Evolutionary conservation across 1,140 invertebrate species (phyloP), one percentile per base, ranked within the genome.

Genomic region (Ips nitidus): DNA sequence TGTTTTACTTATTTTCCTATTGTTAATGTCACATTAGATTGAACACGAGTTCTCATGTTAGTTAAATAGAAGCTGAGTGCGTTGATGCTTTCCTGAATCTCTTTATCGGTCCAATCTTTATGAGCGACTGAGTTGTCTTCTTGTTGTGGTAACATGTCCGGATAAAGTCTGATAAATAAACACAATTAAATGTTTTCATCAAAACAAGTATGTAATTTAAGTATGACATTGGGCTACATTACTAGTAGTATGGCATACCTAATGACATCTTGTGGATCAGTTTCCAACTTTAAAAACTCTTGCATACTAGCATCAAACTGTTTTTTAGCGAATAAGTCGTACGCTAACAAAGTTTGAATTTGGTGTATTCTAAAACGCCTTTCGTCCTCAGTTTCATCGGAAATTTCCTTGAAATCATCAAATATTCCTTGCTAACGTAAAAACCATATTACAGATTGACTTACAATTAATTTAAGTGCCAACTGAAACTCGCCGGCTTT

Each of bases 191-290:
- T 55, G 6, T 55, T 55, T 55, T 2, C 47, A 7, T 50, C 38
- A 8, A n/a, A 64, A 8, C 38, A 61, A 22, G 47, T 47, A 45
- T 52, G 1, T 42, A 4, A 41, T 1, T 1, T 58, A 5, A 39
- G 7, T n/a, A 22, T 39, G 37, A 58, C 56, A 41, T 22, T 39
- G 4, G 40, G 36, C 52, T 6, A 53, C 4, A 8, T 4, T 53
- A 5, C 36, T 36, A 47, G n/a, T 47, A 2, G 22, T 22, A 22
- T 22, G 22, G 22, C 22, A 43, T 45, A 64, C 67, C 93, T 89
- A 74, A 98, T 98, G 0, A 98, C 95, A 81, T 97, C 93, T 60
- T 93, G 93, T 0, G 95, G 94, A 85, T 98, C 94, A 50, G 94
- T 97, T 61, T 90, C 88, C 3, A 98, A 81, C 79, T 94, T 91